Base-by-base conservation (phyloP, 2,888 invertebrate species). In the Cantharis rufa region DNA sequence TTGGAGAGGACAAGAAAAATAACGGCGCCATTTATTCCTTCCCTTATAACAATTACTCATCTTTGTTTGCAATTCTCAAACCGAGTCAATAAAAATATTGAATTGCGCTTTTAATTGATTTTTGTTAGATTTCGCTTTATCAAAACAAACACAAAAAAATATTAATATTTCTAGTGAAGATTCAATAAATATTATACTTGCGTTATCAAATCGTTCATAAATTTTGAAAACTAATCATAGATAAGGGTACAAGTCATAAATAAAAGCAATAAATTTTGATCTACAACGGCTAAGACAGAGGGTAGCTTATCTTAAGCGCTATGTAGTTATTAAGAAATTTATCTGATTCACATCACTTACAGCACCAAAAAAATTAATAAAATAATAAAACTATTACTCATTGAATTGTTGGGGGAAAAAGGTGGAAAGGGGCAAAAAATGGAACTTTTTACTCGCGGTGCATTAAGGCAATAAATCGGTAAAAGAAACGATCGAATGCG, bases 241-340 rank as follows among this genome's bases (percentile, higher is more conserved):
- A 74, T 74, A 78, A 76, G 75, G 72, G 74, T 70, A 61, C 64
- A 61, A 62, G 63, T 66, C 71, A 32, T 78, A 78, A 76, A 76
- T 76, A 69, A 74, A 69, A 69, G 72, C 68, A 71, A 76, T 76
- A 76, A 78, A 76, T 76, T 78, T 75, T 78, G 75, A 75, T 78
- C 64, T 63, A 18, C 24, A 66, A 66, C 24, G 21, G 68, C 48
- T 48, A 48, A 48, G 48, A 48, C 48, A 75, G 24, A 24, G 27
- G 69, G n/a, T 63, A 18, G 48, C 69, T 73, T 76, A 76, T 76
- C 76, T 76, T 76, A 76, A 73, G 48, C 61, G 48, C 68, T 76
- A 62, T 76, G 68, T 70, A 66, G 69, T 76, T 72, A 62, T 66
- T 66, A 66, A 66, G 64, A 66, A 66, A 66, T 18, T 66, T 66